Percentiles rank a stretch among this genome's conserved stretches.
Conservation (phyloP, 2,797 vertebrate genomes). For the Parauchenoglanis punctatus region DNA sequence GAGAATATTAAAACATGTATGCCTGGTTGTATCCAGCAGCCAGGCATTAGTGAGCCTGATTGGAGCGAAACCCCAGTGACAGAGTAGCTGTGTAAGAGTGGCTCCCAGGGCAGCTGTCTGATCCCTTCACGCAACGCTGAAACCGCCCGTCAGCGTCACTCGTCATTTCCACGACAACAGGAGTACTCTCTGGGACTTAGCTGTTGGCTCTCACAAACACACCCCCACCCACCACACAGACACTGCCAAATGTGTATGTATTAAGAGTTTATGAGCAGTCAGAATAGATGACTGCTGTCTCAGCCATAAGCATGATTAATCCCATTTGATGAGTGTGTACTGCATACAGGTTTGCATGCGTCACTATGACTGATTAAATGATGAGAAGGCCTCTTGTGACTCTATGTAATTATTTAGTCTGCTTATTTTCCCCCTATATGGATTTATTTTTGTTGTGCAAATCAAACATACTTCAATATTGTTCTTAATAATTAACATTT, state of each 20-base stretch:
- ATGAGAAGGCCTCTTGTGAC: neutral
- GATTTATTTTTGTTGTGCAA: neutral
- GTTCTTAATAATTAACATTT: slow-evolving; percentile 4
- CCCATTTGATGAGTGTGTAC: slow-evolving; percentile 16
- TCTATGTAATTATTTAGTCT: neutral
- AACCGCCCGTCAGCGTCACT: slow-evolving; percentile 48
- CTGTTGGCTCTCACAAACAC: slow-evolving; percentile 39
- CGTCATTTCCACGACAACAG: slow-evolving; percentile 54
- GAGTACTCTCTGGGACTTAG: slow-evolving; percentile 37
- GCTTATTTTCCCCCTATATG: neutral
- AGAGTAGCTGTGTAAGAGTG: slow-evolving; percentile 32
- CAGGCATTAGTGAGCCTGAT: slow-evolving; percentile 36
- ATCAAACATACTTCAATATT: neutral
- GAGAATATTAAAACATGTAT: slow-evolving; percentile 35
- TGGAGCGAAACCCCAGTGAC: slow-evolving; percentile 35
- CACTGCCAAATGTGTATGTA: slow-evolving; percentile 29
- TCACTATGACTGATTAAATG: slow-evolving; percentile 21
- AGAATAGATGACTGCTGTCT: slow-evolving; percentile 37
- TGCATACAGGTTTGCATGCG: slow-evolving; percentile 7
- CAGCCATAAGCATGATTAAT: slow-evolving; percentile 31
- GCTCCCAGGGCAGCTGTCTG: slow-evolving; percentile 50
- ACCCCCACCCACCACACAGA: slow-evolving; percentile 22
- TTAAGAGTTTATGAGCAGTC: slow-evolving; percentile 25
- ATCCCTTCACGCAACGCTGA: slow-evolving; percentile 49
- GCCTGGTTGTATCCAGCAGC: slow-evolving; percentile 32